Percentiles rank a stretch among this genome's conserved stretches.
phyloP scores from a whole-genome alignment of 2,888 invertebrate genomes.

The Chymomyza procnemis region DNA sequence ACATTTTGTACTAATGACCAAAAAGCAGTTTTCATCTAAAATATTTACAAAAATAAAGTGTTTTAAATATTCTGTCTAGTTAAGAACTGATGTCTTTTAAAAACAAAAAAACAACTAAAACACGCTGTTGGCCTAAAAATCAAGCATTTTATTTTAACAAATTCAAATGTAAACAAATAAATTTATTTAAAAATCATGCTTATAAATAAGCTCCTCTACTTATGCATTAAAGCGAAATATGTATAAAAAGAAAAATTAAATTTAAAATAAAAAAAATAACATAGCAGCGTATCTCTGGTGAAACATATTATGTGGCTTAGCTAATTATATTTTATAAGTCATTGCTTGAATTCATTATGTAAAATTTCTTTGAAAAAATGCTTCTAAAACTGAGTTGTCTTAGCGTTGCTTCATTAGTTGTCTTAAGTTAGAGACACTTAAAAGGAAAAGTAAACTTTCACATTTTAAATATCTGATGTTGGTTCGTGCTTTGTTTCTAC shows the following conservation, averaged over 20 bases:
- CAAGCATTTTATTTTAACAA: too few relatives aligned
- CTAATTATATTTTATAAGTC: background rate
- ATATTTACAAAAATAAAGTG: too few relatives aligned
- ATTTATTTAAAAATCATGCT: too few relatives aligned
- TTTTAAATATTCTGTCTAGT: too few relatives aligned
- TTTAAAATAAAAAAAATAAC: constrained; percentile 8
- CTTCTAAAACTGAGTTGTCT: constrained; percentile 18
- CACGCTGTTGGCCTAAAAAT: too few relatives aligned
- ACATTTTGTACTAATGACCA: too few relatives aligned
- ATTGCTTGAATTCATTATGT: background rate
- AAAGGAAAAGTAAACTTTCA: constrained; percentile 68
- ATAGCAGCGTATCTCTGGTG: constrained; percentile 25
- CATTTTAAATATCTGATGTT: constrained; percentile 53
- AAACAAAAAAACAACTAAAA: too few relatives aligned
- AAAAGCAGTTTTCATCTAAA: too few relatives aligned
- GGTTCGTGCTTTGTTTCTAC: constrained; percentile 14
- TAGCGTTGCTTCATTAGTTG: constrained; percentile 51
- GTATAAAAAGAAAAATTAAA: background rate
- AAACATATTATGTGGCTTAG: background rate
- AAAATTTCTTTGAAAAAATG: constrained; percentile 23
- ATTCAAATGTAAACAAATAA: too few relatives aligned
- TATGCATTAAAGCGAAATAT: background rate
- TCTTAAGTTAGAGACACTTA: constrained; percentile 14
- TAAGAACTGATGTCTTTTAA: too few relatives aligned
- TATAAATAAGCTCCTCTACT: too few relatives aligned